Evolutionary conservation across 2,113 vertebrate genomes (phyloP).

Genomic region (Mixornis gularis): DNA sequence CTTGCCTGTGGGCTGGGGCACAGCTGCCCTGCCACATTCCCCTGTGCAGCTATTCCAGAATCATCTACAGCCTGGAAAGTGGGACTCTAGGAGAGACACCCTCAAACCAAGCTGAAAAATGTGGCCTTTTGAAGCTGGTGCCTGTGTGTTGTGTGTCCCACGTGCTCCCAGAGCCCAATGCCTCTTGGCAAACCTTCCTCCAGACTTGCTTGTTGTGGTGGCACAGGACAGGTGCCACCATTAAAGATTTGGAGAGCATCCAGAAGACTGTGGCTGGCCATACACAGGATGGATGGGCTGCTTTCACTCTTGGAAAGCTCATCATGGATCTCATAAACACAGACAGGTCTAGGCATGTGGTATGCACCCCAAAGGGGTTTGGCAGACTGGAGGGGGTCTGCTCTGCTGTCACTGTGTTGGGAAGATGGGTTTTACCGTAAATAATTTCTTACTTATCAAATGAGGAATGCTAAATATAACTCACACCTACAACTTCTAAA

Average conservation of each 20-base stretch:
- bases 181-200: not conserved
- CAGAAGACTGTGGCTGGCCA: not conserved
- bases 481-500: not conserved
- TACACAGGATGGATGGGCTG: not conserved
- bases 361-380: not conserved
- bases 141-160: not conserved
- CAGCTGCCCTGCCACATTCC: not conserved
- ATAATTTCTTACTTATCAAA: not conserved
- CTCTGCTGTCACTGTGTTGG: accelerated
- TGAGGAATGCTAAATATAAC: not conserved
- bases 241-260: not conserved
- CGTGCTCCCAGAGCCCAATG: accelerated
- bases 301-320: not conserved
- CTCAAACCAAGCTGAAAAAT: accelerated
- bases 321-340: not conserved
- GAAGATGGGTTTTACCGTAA: not conserved
- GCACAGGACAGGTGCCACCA: not conserved
- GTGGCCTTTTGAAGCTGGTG: accelerated
- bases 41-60: not conserved
- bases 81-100: not conserved
- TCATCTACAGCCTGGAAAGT: not conserved
- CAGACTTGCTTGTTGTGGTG: not conserved
- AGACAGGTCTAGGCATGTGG: not conserved
- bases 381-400: not conserved
- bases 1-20: not conserved